Percentiles rank a stretch among this genome's conserved stretches.
Evolutionary conservation across 2,888 invertebrate species (phyloP).

Genomic region (Lithophane leautieri): DNA sequence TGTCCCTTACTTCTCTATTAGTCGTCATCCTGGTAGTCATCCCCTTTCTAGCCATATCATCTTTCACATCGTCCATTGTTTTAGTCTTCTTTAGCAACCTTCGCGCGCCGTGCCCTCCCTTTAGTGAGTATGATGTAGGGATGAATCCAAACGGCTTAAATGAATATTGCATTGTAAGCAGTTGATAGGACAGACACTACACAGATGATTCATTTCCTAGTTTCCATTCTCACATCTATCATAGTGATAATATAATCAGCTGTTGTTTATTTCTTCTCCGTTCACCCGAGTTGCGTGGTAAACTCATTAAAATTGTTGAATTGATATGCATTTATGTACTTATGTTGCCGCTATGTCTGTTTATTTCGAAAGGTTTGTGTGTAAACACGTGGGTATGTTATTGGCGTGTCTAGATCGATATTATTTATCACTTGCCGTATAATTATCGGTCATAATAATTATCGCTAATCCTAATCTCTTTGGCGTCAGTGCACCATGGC

Average conservation of each 20-base stretch:
- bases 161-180: constrained; percentile 6
- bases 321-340: constrained; percentile 30
- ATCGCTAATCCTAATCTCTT: neutral
- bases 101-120: neutral
- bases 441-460: neutral
- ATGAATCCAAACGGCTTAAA: constrained; percentile 19
- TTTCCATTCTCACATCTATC: constrained; percentile 36
- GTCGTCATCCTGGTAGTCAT: no score
- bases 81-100: no score
- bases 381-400: constrained; percentile 22
- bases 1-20: no score
- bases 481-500: neutral
- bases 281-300: constrained; percentile 28
- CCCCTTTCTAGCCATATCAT: no score
- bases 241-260: constrained; percentile 55
- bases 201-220: constrained; percentile 48
- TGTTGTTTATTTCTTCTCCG: constrained; percentile 50
- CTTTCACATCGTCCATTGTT: no score
- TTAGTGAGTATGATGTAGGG: neutral
- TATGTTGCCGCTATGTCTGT: constrained; percentile 30
- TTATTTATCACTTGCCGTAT: no score
- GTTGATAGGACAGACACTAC: constrained; percentile 20
- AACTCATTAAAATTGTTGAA: constrained; percentile 51
- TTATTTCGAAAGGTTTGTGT: constrained; percentile 12
- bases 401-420: neutral